A percentile compares a stretch with the other conserved stretches of the same genome.
Conservation (phyloP, 2,113 vertebrate genomes). For the Pogona vitticeps region DNA sequence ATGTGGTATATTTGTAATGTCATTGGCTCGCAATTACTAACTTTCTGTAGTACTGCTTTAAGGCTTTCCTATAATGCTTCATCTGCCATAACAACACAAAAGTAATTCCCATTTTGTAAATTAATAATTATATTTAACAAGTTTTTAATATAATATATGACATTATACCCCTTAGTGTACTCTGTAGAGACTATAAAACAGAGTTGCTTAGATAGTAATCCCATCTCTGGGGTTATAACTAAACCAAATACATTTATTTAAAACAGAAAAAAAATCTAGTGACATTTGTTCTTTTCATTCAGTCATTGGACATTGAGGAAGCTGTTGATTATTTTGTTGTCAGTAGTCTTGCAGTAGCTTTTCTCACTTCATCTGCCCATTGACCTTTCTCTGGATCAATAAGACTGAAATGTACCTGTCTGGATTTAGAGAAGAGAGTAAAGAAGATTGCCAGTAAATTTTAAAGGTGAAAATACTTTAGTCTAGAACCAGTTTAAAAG, state of each 20-base stretch:
- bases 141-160: slow-evolving; percentile 71
- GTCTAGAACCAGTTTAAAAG: too few species aligned
- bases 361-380: too few species aligned
- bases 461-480: too few species aligned
- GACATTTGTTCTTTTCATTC: too few species aligned
- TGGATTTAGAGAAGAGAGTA: too few species aligned
- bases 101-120: slow-evolving; percentile 67
- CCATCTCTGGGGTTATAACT: background rate
- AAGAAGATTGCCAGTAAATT: too few species aligned
- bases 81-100: slow-evolving; percentile 67
- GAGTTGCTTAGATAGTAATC: background rate
- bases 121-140: slow-evolving; percentile 72
- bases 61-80: slow-evolving; percentile 70
- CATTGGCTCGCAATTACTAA: slow-evolving; percentile 58
- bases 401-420: too few species aligned
- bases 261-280: background rate
- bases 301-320: too few species aligned
- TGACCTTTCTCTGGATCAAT: too few species aligned
- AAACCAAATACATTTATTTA: background rate
- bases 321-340: too few species aligned
- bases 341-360: too few species aligned
- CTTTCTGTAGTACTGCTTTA: slow-evolving; percentile 66
- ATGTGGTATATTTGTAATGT: slow-evolving; percentile 69
- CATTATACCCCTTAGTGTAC: slow-evolving; percentile 54
- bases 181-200: background rate